Conservation (phyloP, 2,113 vertebrate genomes). For the Catharus minimus region DNA sequence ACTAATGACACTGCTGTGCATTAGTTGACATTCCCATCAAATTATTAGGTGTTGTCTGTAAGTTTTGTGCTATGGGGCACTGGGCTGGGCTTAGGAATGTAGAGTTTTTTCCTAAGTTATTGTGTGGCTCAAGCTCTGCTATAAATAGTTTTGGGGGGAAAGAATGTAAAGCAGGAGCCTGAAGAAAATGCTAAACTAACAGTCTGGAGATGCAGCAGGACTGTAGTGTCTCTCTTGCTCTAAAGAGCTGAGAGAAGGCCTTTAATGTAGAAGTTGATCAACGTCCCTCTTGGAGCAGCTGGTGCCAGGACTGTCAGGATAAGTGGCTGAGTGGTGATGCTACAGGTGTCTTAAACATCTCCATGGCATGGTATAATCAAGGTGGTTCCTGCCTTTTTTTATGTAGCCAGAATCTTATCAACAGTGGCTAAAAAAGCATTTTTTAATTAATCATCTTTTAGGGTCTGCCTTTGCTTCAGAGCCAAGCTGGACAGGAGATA, state of each 20-base stretch:
- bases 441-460: neutral
- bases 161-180: neutral
- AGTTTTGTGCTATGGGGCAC: neutral
- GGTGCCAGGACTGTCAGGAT: neutral
- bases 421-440: neutral
- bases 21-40: neutral
- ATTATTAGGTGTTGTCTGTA: neutral
- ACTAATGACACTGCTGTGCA: neutral
- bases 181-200: neutral
- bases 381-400: neutral
- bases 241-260: neutral
- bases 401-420: neutral
- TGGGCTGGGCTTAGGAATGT: neutral
- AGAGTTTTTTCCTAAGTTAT: neutral
- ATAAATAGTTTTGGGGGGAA: neutral
- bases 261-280: neutral
- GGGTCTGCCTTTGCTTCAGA: neutral
- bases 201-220: neutral
- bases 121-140: neutral
- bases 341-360: neutral
- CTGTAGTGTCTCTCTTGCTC: neutral
- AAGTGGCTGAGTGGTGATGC: neutral
- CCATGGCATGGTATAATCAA: accelerated
- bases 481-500: neutral
- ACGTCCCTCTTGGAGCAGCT: neutral